Evolutionary conservation across 2,888 invertebrate species (phyloP), one percentile per base, ranked within the genome.

Genomic region (Lasioglossum lativentre): DNA sequence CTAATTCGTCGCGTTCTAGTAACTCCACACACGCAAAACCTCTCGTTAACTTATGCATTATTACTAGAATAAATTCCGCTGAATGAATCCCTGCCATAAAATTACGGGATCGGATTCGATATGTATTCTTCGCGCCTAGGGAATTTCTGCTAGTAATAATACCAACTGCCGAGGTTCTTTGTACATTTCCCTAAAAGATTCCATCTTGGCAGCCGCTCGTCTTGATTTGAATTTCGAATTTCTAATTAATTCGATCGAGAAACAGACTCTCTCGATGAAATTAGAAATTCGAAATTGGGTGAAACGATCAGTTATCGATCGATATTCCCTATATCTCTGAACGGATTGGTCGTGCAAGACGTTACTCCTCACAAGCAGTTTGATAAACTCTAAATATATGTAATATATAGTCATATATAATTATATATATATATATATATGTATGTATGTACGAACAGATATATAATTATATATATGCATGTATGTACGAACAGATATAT

Each of bases 361-460:
- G 63, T 88, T 91, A 88, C 86, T 91, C 88, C 90, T 92, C 89
- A 92, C 90, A 94, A 94, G 94, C 93, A 86, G 88, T 91, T 86
- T 90, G 89, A 89, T 93, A 93, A 92, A 94, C 92, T 93, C 92
- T 94, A 93, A 91, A 93, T 93, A 93, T 93, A 92, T 92, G 92
- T 40, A 70, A 75, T 86, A 75, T 86, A 82, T 88, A 80, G 83
- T 87, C 89, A 78, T 85, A 82, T 83, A 85, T 88, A 87, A 88
- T 91, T 90, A 90, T 91, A 90, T 90, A 81, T 87, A 34, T 90
- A 81, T 87, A 34, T 34, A 75, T 85, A 72, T 88, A 73, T 88
- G 84, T 90, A 90, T 90, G 89, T 90, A 81, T 86, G 75, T 85
- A 73, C 88, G 86, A 88, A 85, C 76, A 83, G 34, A 34, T 34